Percentiles rank a stretch among this genome's conserved stretches.
phyloP scores from a whole-genome alignment of 2,797 vertebrate genomes.

The Sebastes steindachneri region DNA sequence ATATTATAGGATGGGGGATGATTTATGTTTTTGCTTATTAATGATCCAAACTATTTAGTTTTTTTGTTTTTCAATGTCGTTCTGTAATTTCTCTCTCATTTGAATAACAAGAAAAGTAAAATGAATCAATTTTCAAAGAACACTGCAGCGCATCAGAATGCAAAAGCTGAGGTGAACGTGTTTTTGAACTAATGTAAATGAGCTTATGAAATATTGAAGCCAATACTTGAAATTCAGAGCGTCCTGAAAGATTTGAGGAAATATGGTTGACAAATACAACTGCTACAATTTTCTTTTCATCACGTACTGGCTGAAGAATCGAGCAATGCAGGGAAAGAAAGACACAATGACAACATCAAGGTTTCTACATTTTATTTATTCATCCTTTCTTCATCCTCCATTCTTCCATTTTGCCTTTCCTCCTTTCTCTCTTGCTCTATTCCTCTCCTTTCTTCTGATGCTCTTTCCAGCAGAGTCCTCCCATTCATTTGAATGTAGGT shows the following conservation, averaged over 20 bases:
- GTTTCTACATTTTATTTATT: background rate
- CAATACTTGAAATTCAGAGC: conserved; percentile 7
- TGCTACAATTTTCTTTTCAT: background rate
- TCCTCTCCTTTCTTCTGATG: background rate
- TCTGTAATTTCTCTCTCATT: background rate
- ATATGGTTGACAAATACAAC: conserved; percentile 5
- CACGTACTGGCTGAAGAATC: background rate
- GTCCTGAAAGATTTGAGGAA: background rate
- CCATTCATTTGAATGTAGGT: background rate
- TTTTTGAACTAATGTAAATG: conserved; percentile 39
- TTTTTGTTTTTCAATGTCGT: background rate
- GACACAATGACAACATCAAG: background rate
- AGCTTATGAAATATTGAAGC: conserved; percentile 50
- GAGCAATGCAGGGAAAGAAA: background rate
- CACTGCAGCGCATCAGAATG: conserved; percentile 8
- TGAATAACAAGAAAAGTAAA: background rate
- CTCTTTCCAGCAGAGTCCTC: background rate
- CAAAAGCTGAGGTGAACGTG: conserved; percentile 18
- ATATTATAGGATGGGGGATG: background rate
- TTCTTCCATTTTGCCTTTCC: background rate
- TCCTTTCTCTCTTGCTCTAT: background rate
- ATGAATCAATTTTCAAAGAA: conserved; percentile 10
- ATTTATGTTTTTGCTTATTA: background rate
- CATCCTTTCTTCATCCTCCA: background rate
- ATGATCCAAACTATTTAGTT: background rate